Evolutionary conservation across 2,888 invertebrate species (phyloP).

Genomic region (Spatulosminthurus flaviceps): DNA sequence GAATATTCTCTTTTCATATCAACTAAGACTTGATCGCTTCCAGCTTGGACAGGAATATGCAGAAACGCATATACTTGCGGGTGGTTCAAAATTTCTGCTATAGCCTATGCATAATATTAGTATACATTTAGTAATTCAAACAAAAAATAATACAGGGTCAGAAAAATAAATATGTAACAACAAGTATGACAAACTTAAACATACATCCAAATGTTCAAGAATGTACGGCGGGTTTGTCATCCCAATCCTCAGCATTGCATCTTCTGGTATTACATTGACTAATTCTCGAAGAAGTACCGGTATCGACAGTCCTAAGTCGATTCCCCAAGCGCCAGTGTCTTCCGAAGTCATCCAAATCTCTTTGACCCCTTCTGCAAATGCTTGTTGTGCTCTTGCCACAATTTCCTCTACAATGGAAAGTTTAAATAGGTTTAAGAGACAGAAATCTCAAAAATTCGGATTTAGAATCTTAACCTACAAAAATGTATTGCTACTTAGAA

Average conservation of each 20-base stretch:
- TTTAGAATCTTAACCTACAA: too few species aligned
- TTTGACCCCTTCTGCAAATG: constrained; percentile 89
- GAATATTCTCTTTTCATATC: constrained; percentile 98
- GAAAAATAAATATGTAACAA: too few species aligned
- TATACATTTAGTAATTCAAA: too few species aligned
- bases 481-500: too few species aligned
- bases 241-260: constrained; percentile 71
- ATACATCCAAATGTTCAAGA: constrained; percentile 83
- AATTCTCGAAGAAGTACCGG: constrained; percentile 86
- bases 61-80: constrained; percentile 93
- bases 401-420: too few species aligned
- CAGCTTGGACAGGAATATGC: constrained; percentile 97
- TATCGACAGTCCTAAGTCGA: constrained; percentile 88
- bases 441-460: too few species aligned
- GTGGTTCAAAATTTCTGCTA: constrained; percentile 85
- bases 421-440: too few species aligned
- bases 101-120: too few species aligned
- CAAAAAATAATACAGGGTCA: too few species aligned
- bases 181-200: constrained; percentile 10
- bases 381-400: constrained; percentile 83
- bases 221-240: constrained; percentile 99
- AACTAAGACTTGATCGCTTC: constrained; percentile 90
- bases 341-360: constrained; percentile 99
- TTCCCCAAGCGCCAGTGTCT: constrained; percentile 97
- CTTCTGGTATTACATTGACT: constrained; percentile 73